Base-by-base conservation (phyloP, 2,113 vertebrate genomes). In the Ploceus nigricollis region DNA sequence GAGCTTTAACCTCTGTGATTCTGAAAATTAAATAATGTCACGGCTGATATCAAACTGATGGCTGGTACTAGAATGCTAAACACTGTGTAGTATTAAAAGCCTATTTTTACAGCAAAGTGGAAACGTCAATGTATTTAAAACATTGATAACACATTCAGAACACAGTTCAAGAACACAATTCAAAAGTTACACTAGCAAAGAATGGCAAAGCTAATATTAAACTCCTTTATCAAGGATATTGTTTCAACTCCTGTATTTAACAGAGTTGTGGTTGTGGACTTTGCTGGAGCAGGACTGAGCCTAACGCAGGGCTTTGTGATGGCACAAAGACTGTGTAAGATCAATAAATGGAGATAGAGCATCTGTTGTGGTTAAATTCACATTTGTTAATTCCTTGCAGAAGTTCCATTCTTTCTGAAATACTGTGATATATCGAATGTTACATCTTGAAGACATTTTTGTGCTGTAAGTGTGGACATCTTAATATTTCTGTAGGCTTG, bases 21-120 rank as follows among this genome's bases (percentile, higher is more conserved):
- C 94, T 91, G 81, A 96, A 97, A 95, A 94, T 95, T 96, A 97
- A 96, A 85, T 94, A 97, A 93, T 93, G 84, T 54, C 87, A 92
- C 24, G 42, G 84, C 78, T 97, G 90, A 94, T 95, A 96, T 96
- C 70, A 96, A 90, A 96, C 76, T 95, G 87, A 94, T 96, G 88
- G 85, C 72, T 94, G 58, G 65, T 91, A 73, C 61, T 89, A 88
- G 71, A 63, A 87, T 95, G 42, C 57, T 97, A 84, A 96, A 91
- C 40, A 89, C 53, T 64, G 30, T 96, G 58, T 76, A 89, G 71
- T 72, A 85, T 37, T 88, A 70, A 92, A 79, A 89, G 11, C 65
- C 94, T 87, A 39, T 88, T 96, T 96, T 92, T 93, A 68, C 61
- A 87, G 47, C 53, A 27, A 57, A 92, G 45, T 72, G 69, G 58